Evolutionary conservation across 2,113 vertebrate species (phyloP), one percentile per base, ranked within the genome.

Genomic region (Ictidomys tridecemlineatus): DNA sequence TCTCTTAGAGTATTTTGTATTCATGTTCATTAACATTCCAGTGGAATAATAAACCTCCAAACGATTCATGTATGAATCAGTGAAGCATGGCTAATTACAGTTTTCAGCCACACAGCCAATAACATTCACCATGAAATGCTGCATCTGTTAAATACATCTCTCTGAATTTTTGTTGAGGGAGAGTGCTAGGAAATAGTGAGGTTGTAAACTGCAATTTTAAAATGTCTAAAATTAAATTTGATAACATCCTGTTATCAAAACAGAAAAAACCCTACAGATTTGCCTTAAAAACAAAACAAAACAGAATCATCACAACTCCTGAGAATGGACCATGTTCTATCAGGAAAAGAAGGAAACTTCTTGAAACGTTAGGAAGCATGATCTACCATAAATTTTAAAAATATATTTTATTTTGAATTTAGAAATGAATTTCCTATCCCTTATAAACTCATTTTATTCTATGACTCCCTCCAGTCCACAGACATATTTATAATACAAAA

Each of bases 31-130:
- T 98, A 98, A 97, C 97, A 98, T 98, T 98, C 97, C 83, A 32
- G 87, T 92, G 91, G 96, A 98, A 92, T 95, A 98, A 97, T 95
- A 96, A 98, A 96, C 39, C 85, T 93, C 94, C 85, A 72, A 97
- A 98, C 67, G 85, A 96, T 97, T 98, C 77, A 53, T 91, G 89
- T 96, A 89, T 97, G 97, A 98, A 85, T 97, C 94, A 97, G 26
- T 94, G 96, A 98, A 95, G 97, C 67, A 61, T 96, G 94, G 97
- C 97, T 98, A 98, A 98, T 98, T 98, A 97, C 95, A 97, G 93
- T 97, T 98, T 98, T 98, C 77, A 93, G 95, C 95, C 93, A 95
- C 72, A 97, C 79, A 96, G 92, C 94, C 72, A 97, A 89, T 97
- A 98, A 96, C 70, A 93, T 90, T 97, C 98, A 95, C 78, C 93